A percentile compares a stretch with the other conserved stretches of the same genome.
Conservation (phyloP, 2,797 vertebrate species). For the Liparis tanakae region DNA sequence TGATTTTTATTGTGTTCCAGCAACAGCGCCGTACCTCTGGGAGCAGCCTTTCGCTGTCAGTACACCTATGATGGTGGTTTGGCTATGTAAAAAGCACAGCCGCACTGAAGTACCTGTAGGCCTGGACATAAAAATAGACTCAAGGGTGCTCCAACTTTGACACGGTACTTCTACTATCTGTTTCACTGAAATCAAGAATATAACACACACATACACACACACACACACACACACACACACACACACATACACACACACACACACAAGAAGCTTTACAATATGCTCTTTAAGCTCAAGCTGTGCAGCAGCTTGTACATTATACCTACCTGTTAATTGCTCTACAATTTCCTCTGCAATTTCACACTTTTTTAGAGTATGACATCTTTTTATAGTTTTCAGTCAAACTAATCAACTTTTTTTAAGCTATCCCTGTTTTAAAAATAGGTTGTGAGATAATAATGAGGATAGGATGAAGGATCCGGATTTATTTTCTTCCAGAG, state of each 20-base stretch:
- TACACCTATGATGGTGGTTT: not conserved
- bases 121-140: not conserved
- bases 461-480: no score
- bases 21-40: constrained; percentile 1
- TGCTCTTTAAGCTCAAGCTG: not conserved
- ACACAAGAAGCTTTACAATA: not conserved
- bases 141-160: not conserved
- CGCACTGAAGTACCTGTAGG: constrained; percentile 3
- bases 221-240: not conserved
- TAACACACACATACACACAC: constrained; percentile 4
- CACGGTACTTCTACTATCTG: not conserved
- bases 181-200: not conserved
- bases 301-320: not conserved
- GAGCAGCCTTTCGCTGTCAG: not conserved
- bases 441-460: not conserved
- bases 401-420: not conserved
- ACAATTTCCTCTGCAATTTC: not conserved
- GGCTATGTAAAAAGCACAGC: not conserved
- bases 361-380: not conserved
- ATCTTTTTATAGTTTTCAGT: not conserved
- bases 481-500: no score
- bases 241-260: not conserved
- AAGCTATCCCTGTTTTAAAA: no score
- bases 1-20: constrained; percentile 8
- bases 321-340: not conserved